A percentile compares a stretch with the other conserved stretches of the same genome.
phyloP scores from a whole-genome alignment of 2,113 vertebrate genomes.

The Plectropomus leopardus region DNA sequence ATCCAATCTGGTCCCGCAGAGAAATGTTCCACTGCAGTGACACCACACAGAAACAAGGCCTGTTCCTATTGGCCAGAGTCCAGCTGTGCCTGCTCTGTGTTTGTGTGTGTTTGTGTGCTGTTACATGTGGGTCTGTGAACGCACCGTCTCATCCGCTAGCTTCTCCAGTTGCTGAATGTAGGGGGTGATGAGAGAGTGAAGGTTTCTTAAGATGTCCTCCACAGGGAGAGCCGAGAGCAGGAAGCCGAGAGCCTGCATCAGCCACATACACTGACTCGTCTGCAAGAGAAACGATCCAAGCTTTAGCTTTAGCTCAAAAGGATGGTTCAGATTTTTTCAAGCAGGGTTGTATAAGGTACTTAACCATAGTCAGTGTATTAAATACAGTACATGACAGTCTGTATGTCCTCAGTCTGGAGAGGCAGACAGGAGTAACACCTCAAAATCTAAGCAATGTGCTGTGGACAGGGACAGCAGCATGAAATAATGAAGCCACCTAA shows the following conservation, averaged over 20 bases:
- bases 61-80: conserved; percentile 73
- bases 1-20: conserved; percentile 85
- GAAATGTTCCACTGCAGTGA: conserved; percentile 82
- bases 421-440: no score
- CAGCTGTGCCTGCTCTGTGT: conserved; percentile 53
- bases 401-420: no score
- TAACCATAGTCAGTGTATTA: no score
- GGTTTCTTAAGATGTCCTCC: conserved; percentile 97
- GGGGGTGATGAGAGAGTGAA: conserved; percentile 97
- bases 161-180: conserved; percentile 99
- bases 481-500: no score
- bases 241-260: conserved; percentile 99
- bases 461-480: no score
- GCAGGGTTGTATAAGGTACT: no score
- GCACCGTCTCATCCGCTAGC: conserved; percentile 94
- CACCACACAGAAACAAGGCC: conserved; percentile 72
- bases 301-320: conserved; percentile 9
- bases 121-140: conserved; percentile 32
- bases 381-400: no score
- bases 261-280: conserved; percentile 99
- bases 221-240: conserved; percentile 97
- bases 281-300: conserved; percentile 70
- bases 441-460: no score
- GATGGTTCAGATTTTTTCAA: no score
- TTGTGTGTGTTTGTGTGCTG: conserved; percentile 2